phyloP scores from a whole-genome alignment of 2,113 vertebrate species.

The Corydoras sp. region DNA sequence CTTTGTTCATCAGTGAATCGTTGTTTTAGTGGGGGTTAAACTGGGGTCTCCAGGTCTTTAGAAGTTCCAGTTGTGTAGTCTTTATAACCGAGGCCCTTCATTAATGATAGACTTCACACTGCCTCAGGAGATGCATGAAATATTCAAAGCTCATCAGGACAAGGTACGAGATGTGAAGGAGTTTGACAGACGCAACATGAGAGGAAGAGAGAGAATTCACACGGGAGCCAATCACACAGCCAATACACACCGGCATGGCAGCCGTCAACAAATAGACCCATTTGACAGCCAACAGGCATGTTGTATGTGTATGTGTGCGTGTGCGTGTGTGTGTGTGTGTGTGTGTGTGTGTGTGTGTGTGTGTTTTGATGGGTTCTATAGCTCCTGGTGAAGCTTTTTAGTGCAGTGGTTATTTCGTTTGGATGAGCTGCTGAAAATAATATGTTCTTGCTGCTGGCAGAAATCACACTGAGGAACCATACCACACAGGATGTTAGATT shows the following conservation, averaged over 20 bases:
- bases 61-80: too few species aligned
- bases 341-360: conserved; percentile 15
- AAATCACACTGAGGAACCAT: too few species aligned
- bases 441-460: too few species aligned
- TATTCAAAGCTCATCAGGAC: conserved; percentile 33
- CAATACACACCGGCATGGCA: conserved; percentile 39
- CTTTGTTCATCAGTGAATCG: too few species aligned
- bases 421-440: too few species aligned
- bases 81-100: neutral
- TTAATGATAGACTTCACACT: conserved; percentile 33
- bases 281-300: conserved; percentile 33
- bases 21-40: too few species aligned
- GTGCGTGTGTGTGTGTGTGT: neutral
- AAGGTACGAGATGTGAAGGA: conserved; percentile 5
- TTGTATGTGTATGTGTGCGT: conserved; percentile 12
- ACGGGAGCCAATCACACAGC: conserved; percentile 29
- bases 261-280: conserved; percentile 47
- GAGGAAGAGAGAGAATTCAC: conserved; percentile 12
- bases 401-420: too few species aligned
- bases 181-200: conserved; percentile 12
- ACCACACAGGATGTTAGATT: too few species aligned
- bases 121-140: conserved; percentile 37
- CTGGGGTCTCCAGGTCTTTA: too few species aligned
- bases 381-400: too few species aligned
- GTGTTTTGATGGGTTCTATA: conserved; percentile 21